A percentile compares a stretch with the other conserved stretches of the same genome.
Conservation (phyloP, 2,888 invertebrate species). For the Lydus trimaculatus region DNA sequence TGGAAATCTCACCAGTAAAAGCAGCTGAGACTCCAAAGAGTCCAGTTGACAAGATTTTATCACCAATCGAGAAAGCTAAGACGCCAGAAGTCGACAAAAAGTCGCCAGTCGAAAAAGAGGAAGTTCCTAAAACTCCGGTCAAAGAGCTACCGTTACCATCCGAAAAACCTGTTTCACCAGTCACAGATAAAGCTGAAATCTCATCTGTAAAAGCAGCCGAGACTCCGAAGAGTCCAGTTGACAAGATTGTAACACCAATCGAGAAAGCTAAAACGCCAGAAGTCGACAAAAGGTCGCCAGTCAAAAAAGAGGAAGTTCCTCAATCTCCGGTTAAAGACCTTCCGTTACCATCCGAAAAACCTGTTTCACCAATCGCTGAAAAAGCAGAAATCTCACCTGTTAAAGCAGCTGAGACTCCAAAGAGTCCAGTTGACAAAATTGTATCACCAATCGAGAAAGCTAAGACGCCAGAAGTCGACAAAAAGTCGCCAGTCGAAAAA, state of each 20-base stretch:
- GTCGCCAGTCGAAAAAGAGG: slow-evolving; percentile 12
- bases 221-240: neutral
- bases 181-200: neutral
- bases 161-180: neutral
- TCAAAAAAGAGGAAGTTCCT: neutral
- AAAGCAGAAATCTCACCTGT: neutral
- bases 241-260: neutral
- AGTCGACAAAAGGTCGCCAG: slow-evolving; percentile 2
- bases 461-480: slow-evolving; percentile 11
- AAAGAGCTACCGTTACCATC: neutral
- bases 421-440: neutral
- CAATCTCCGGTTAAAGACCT: neutral
- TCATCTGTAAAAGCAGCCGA: neutral
- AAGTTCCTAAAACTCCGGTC: neutral
- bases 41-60: neutral
- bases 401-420: neutral
- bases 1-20: neutral
- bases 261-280: neutral
- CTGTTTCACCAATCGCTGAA: neutral
- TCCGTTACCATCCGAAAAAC: neutral
- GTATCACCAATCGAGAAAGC: neutral
- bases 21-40: neutral
- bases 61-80: slow-evolving; percentile 7
- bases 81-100: slow-evolving; percentile 11
- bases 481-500: slow-evolving; percentile 5